A percentile compares a stretch with the other conserved stretches of the same genome.
phyloP scores from a whole-genome alignment of 1,140 invertebrate genomes.

The Drosophila tani region DNA sequence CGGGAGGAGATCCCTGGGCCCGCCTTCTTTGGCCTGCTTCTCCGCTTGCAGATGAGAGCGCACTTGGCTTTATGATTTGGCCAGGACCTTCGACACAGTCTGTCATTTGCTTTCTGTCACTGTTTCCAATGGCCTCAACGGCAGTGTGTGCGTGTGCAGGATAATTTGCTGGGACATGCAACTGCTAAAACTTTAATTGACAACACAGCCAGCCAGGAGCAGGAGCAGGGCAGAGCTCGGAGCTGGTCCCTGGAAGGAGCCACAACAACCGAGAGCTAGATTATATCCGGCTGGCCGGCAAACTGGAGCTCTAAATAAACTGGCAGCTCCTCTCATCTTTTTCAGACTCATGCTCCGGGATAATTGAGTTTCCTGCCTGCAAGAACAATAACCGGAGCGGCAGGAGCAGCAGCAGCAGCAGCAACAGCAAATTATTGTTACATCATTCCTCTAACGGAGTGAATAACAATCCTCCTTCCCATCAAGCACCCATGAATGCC shows the following conservation, averaged over 20 bases:
- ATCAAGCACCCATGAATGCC: conserved; percentile 54
- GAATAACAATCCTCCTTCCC: conserved; percentile 24
- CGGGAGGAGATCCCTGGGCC: not conserved
- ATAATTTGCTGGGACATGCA: conserved; percentile 76
- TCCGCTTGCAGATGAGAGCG: conserved; percentile 42
- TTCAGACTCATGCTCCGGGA: conserved; percentile 24
- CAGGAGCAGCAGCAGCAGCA: conserved; percentile 2
- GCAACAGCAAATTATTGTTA: conserved; percentile 40
- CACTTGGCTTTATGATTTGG: conserved; percentile 51
- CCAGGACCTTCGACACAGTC: conserved; percentile 32
- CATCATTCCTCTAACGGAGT: conserved; percentile 25
- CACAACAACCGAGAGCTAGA: conserved; percentile 25
- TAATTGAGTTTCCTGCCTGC: conserved; percentile 49
- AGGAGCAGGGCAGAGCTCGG: conserved; percentile 1
- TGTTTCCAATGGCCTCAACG: conserved; percentile 26
- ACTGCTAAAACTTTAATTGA: conserved; percentile 77
- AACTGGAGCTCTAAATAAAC: conserved; percentile 12
- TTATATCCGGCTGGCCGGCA: conserved; percentile 15
- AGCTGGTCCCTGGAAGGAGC: not conserved
- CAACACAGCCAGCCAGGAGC: conserved; percentile 21
- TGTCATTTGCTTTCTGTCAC: conserved; percentile 45
- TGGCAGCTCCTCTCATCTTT: conserved; percentile 29
- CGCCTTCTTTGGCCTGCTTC: conserved; percentile 24
- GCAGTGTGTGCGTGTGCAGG: conserved; percentile 38
- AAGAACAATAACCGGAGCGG: conserved; percentile 38